phyloP scores from a whole-genome alignment of 2,888 invertebrate species.

The Thereva unica region DNA sequence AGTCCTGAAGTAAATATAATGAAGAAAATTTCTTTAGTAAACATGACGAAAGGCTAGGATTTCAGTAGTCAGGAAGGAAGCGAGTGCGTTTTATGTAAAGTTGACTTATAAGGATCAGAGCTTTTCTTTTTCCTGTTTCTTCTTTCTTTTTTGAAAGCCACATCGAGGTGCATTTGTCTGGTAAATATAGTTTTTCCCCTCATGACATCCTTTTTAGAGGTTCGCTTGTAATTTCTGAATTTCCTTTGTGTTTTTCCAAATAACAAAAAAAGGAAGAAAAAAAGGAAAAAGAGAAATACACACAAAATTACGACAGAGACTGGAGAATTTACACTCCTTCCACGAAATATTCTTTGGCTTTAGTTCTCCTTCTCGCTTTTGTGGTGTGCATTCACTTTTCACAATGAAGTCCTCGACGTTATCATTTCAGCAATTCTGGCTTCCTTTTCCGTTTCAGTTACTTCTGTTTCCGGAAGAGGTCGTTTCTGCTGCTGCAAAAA shows the following conservation, averaged over 20 bases:
- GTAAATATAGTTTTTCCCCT: neutral
- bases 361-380: neutral
- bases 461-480: neutral
- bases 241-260: neutral
- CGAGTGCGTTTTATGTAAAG: too few relatives aligned
- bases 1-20: constrained; percentile 6
- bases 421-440: constrained; percentile 10
- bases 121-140: too few relatives aligned
- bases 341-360: neutral
- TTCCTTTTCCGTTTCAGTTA: constrained; percentile 16
- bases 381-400: neutral
- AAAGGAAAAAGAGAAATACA: neutral
- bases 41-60: neutral
- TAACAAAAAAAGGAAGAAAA: neutral
- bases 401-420: neutral
- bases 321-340: too few relatives aligned
- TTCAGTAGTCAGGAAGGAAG: too few relatives aligned
- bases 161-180: neutral
- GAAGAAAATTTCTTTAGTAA: constrained; percentile 3
- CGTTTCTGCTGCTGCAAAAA: neutral
- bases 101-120: too few relatives aligned
- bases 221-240: constrained; percentile 1
- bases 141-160: neutral
- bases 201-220: constrained; percentile 7
- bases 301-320: neutral